phyloP scores from a whole-genome alignment of 2,888 invertebrate species.

The Erebia aethiops region DNA sequence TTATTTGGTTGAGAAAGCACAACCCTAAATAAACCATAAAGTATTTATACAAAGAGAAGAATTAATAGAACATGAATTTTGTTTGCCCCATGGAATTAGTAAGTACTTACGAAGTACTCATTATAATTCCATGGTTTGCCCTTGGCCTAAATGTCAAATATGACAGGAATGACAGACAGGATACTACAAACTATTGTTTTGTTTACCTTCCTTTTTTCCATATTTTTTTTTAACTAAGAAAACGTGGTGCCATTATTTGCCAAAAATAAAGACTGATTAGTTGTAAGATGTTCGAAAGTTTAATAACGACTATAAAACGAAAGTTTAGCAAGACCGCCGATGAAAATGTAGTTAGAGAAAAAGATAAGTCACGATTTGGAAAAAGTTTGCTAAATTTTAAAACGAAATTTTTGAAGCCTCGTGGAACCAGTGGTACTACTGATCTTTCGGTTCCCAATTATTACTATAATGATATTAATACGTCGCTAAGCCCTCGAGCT shows the following conservation, averaged over 20 bases:
- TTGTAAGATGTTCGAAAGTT: slow-evolving; percentile 75
- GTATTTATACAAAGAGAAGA: slow-evolving; percentile 41
- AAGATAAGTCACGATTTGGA: slow-evolving; percentile 64
- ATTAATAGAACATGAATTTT: slow-evolving; percentile 58
- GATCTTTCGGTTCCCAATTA: slow-evolving; percentile 53
- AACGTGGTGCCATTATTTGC: slow-evolving; percentile 51
- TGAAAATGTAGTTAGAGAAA: slow-evolving; percentile 50
- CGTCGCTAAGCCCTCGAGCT: slow-evolving; percentile 82
- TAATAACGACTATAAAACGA: slow-evolving; percentile 71
- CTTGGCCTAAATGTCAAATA: slow-evolving; percentile 78
- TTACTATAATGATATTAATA: slow-evolving; percentile 58
- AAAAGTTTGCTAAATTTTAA: slow-evolving; percentile 65
- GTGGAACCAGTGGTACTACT: slow-evolving; percentile 49
- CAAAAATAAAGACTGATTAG: slow-evolving; percentile 73
- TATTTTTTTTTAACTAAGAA: slow-evolving; percentile 10
- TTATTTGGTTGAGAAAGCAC: slow-evolving; percentile 24
- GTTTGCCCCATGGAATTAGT: too few species aligned
- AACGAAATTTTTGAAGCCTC: slow-evolving; percentile 60
- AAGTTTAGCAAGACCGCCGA: slow-evolving; percentile 69
- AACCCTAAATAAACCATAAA: slow-evolving; percentile 44
- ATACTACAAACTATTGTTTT: slow-evolving; percentile 50
- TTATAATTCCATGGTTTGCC: too few species aligned
- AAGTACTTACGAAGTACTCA: too few species aligned
- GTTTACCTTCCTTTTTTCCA: slow-evolving; percentile 45
- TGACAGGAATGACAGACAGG: slow-evolving; percentile 65